Evolutionary conservation across 2,888 invertebrate genomes (phyloP).

Genomic region (Alentia gelatinosa): DNA sequence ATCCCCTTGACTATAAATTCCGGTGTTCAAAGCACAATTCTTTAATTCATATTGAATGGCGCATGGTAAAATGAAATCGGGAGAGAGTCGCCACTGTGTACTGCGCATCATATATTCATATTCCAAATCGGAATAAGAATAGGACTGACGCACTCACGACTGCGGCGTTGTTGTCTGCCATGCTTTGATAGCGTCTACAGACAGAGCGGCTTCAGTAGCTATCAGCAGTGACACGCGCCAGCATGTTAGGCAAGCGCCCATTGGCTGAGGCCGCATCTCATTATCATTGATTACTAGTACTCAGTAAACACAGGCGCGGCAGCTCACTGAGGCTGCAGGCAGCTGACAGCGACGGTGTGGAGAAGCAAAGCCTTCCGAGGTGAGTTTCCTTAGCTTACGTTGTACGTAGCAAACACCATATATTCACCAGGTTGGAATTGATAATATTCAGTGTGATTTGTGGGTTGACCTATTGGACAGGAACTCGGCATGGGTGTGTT

Average conservation of each 20-base stretch:
- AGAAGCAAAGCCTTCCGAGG: neutral
- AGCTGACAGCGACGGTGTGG: constrained; percentile 13
- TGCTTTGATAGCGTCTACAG: too few relatives aligned
- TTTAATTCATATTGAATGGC: too few relatives aligned
- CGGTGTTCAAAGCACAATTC: too few relatives aligned
- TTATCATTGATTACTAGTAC: constrained; percentile 26
- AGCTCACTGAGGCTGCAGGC: neutral
- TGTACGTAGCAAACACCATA: neutral
- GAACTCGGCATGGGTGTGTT: neutral
- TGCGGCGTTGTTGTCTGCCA: too few relatives aligned
- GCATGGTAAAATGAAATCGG: too few relatives aligned
- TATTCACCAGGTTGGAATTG: too few relatives aligned
- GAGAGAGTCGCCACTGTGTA: too few relatives aligned
- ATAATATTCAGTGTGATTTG: neutral
- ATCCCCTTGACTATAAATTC: too few relatives aligned
- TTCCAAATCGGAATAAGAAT: too few relatives aligned
- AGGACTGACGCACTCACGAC: too few relatives aligned
- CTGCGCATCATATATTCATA: too few relatives aligned
- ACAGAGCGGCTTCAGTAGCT: too few relatives aligned
- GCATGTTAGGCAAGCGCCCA: constrained; percentile 9
- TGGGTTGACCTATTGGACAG: neutral
- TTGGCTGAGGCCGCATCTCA: constrained; percentile 18
- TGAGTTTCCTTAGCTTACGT: neutral
- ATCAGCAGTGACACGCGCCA: neutral
- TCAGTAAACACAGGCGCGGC: neutral